Base-by-base conservation (phyloP, 1,140 invertebrate genomes). In the Copidosoma floridanum region DNA sequence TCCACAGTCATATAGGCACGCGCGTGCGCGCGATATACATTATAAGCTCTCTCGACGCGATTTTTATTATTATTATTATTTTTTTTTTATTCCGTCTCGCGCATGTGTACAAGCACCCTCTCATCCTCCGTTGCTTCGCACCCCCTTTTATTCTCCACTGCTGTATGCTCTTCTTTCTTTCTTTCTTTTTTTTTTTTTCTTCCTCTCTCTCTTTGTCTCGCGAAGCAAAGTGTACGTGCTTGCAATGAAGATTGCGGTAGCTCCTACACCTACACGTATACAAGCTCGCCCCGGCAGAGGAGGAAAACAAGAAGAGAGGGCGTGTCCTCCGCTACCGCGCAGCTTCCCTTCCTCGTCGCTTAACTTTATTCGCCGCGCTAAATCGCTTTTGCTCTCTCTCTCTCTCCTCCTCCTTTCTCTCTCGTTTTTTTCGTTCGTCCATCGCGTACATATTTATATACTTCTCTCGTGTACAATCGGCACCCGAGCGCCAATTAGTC, bases 11-110 rank as follows among this genome's bases (percentile, higher is more conserved):
- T n/a, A n/a, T n/a, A n/a, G 68, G 65, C 56, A 12, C 29, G 29
- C 0, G 11, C 5, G 16, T 57, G 47, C 46, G 59, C 58, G 66
- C 62, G 66, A 23, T n/a, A 26, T 57, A 32, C 29, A n/a, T n/a
- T 0, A 67, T 60, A 52, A 38, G 56, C 24, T 40, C n/a, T n/a
- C 29, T 27, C 7, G 18, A 14, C 10, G 60, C 65, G 68, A 73
- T 73, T 75, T 74, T 73, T 75, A 72, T 76, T 70, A 69, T 70
- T n/a, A n/a, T n/a, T n/a, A n/a, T n/a, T n/a, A n/a, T 75, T 71
- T 71, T 76, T 72, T 68, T 69, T 72, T 72, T 73, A 70, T 74
- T 76, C 70, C 64, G 65, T 55, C 18, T 23, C 16, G 35, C 16
- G 6, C 24, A 14, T 14, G 54, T 26, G 14, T 21, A 2, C 16